Conservation (phyloP, 1,140 invertebrate species). For the Habropoda laboriosa region DNA sequence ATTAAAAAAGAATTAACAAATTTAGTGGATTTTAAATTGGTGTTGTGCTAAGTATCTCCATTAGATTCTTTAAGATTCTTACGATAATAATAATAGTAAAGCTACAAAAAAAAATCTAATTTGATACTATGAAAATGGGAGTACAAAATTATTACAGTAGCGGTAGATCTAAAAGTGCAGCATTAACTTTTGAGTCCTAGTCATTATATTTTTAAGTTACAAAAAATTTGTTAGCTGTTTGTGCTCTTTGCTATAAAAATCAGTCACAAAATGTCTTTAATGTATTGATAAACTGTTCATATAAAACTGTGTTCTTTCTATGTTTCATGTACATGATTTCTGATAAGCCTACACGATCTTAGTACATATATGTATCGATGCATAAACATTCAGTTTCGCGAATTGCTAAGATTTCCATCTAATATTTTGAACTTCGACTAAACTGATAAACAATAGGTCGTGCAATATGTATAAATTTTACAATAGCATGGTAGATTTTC, state of each 20-base stretch:
- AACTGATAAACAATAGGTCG: conserved; percentile 14
- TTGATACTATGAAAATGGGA: not conserved
- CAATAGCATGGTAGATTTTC: conserved; percentile 28
- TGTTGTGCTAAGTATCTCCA: conserved; percentile 13
- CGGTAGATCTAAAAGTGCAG: conserved; percentile 13
- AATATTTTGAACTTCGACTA: not conserved
- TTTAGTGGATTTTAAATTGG: conserved; percentile 23
- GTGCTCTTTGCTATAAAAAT: conserved; percentile 27
- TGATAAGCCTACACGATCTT: not conserved
- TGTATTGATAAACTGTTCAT: conserved; percentile 10
- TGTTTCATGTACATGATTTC: conserved; percentile 8
- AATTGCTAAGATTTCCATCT: not conserved
- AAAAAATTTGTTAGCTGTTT: conserved; percentile 17
- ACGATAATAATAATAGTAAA: not conserved
- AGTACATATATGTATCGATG: not conserved
- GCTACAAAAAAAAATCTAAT: not conserved
- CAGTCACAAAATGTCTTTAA: not conserved
- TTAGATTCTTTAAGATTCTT: conserved; percentile 7
- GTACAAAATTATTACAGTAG: conserved; percentile 26
- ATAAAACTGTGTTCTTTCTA: conserved; percentile 18
- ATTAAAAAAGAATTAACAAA: not conserved
- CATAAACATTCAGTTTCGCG: not conserved
- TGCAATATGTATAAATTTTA: conserved; percentile 22
- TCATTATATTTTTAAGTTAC: conserved; percentile 36
- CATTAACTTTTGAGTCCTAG: conserved; percentile 38